Conservation (phyloP, 2,113 vertebrate species). For the Vulpes vulpes region DNA sequence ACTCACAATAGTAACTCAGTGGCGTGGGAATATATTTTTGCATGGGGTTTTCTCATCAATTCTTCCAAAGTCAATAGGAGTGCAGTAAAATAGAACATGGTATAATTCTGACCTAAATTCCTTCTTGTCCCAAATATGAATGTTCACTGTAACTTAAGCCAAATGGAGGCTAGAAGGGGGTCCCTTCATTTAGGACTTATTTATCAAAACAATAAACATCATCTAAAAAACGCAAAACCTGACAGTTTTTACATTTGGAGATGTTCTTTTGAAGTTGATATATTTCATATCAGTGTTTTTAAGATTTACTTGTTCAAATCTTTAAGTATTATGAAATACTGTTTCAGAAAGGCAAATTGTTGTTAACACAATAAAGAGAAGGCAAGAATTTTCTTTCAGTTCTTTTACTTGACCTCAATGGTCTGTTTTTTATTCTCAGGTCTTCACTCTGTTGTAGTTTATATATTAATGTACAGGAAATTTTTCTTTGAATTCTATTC, state of each 20-base stretch:
- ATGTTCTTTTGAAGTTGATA: neutral
- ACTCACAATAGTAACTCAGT: neutral
- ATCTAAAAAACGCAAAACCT: neutral
- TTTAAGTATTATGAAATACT: neutral
- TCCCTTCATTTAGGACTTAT: neutral
- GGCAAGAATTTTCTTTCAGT: neutral
- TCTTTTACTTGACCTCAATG: neutral
- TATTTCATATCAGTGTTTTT: neutral
- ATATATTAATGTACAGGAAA: neutral
- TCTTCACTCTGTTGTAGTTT: neutral
- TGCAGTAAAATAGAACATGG: neutral
- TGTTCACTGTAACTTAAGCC: neutral
- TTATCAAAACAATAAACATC: neutral
- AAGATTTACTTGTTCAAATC: conserved; percentile 32
- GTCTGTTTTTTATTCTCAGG: neutral
- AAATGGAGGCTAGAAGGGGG: neutral
- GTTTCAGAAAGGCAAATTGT: neutral
- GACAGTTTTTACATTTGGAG: neutral
- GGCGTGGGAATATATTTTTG: neutral
- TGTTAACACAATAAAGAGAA: neutral
- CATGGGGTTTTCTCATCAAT: neutral
- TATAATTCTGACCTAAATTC: neutral
- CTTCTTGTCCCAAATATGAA: neutral
- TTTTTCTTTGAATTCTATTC: conserved; percentile 20
- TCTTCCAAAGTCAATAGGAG: neutral